Conservation (phyloP, 2,113 vertebrate genomes). For the Pica pica region DNA sequence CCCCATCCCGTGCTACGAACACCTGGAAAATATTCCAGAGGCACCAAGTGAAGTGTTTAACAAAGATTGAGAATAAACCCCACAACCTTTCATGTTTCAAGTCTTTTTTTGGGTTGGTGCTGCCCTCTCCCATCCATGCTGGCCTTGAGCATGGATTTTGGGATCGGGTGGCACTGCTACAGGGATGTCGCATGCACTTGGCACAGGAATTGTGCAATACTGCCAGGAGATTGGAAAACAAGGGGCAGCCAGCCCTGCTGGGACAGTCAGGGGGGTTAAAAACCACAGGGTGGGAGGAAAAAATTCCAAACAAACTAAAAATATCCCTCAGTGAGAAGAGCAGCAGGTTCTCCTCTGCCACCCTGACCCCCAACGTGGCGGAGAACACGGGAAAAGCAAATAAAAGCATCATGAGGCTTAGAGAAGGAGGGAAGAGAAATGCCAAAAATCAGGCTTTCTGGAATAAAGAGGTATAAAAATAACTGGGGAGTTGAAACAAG, state of each 20-base stretch:
- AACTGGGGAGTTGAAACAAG: neutral
- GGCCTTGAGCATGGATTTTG: neutral
- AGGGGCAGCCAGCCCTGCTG: neutral
- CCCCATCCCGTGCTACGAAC: accelerated
- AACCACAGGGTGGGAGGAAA: neutral
- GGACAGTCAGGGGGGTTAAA: neutral
- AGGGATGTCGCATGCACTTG: accelerated
- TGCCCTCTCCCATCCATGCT: neutral
- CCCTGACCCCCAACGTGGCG: neutral
- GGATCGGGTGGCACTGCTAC: neutral
- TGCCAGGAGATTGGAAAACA: neutral
- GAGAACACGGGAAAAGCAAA: neutral
- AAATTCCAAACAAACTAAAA: neutral
- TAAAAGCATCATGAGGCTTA: neutral
- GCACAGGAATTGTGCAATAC: accelerated
- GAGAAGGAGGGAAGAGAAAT: neutral
- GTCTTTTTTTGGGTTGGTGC: neutral
- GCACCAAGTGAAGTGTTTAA: neutral
- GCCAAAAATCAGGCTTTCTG: neutral
- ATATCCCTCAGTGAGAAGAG: neutral
- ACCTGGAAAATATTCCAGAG: neutral
- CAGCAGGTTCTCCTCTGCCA: neutral
- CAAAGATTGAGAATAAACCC: neutral
- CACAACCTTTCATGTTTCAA: accelerated
- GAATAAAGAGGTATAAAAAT: neutral